These are phyloP conservation scores for Samia ricini DNA, from an alignment of 1,140 invertebrate genomes.

Conservation along the genomic window DNA sequence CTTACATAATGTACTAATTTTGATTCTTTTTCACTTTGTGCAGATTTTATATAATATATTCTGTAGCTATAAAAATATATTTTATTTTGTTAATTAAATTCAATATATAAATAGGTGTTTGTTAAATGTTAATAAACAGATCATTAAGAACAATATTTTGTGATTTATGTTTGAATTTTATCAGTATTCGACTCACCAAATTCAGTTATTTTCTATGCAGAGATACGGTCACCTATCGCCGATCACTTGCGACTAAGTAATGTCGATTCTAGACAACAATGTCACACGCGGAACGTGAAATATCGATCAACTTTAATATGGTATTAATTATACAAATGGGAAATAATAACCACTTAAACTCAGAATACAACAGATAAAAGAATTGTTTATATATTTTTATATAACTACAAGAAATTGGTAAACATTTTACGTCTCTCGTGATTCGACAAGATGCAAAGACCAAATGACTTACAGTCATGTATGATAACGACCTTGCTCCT, in stretches of 20 bases:
- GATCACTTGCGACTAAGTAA: constrained; percentile 23
- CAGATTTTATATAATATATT: too few relatives aligned
- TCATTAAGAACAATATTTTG: too few relatives aligned
- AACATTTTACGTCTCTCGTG: not conserved
- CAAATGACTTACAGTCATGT: constrained; percentile 21
- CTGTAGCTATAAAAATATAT: too few relatives aligned
- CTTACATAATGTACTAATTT: too few relatives aligned
- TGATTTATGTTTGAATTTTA: not conserved
- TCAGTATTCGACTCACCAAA: not conserved
- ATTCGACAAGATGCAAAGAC: constrained; percentile 11
- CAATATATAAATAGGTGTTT: too few relatives aligned
- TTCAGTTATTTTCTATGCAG: not conserved
- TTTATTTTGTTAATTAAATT: too few relatives aligned
- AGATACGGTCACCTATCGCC: constrained; percentile 24
- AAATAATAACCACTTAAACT: not conserved
- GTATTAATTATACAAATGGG: constrained; percentile 18
- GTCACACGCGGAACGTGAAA: constrained; percentile 26
- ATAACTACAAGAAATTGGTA: not conserved
- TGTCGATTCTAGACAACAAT: constrained; percentile 24
- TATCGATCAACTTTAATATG: constrained; percentile 39
- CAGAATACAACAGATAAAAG: not conserved
- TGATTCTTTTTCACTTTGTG: too few relatives aligned
- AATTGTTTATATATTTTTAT: not conserved
- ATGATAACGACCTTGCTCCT: constrained; percentile 28
- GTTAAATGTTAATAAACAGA: too few relatives aligned